A percentile compares a stretch with the other conserved stretches of the same genome.
Conservation (phyloP, 92 coral and sea anemone species). For the Diadumene lineata region DNA sequence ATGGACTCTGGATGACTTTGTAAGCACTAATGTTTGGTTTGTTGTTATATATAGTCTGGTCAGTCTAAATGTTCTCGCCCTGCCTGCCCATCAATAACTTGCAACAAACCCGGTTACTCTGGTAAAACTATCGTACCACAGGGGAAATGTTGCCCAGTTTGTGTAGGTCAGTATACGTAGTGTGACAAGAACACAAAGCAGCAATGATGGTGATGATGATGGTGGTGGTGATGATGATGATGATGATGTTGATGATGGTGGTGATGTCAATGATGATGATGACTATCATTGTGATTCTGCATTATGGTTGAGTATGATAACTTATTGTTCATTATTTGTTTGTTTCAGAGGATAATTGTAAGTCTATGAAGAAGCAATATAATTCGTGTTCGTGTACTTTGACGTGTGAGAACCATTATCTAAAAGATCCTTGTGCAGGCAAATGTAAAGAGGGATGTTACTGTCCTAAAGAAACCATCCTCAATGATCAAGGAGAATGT, state of each 20-base stretch:
- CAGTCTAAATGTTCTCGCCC: constrained; percentile 50
- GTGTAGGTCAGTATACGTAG: constrained; percentile 64
- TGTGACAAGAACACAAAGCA: not conserved
- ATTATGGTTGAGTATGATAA: too few relatives aligned
- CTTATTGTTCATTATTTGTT: too few relatives aligned
- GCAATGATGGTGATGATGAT: not conserved
- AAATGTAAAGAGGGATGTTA: constrained; percentile 61
- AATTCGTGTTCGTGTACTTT: constrained; percentile 33
- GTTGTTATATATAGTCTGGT: constrained; percentile 36
- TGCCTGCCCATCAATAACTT: constrained; percentile 40
- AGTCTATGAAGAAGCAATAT: constrained; percentile 40
- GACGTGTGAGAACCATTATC: constrained; percentile 48
- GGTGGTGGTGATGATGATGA: not conserved
- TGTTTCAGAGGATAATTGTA: constrained; percentile 62
- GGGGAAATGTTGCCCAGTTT: constrained; percentile 60
- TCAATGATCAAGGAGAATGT: constrained; percentile 50
- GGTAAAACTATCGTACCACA: constrained; percentile 43
- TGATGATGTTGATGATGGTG: not conserved
- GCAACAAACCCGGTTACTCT: constrained; percentile 46
- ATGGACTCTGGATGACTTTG: too few relatives aligned
- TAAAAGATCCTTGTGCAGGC: constrained; percentile 4
- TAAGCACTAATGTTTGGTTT: too few relatives aligned
- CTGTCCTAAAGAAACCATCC: constrained; percentile 54
- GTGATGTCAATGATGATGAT: not conserved
- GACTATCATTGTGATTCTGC: not conserved